phyloP scores from a whole-genome alignment of 2,113 vertebrate genomes.

The Telmatochromis brachygnathus region DNA sequence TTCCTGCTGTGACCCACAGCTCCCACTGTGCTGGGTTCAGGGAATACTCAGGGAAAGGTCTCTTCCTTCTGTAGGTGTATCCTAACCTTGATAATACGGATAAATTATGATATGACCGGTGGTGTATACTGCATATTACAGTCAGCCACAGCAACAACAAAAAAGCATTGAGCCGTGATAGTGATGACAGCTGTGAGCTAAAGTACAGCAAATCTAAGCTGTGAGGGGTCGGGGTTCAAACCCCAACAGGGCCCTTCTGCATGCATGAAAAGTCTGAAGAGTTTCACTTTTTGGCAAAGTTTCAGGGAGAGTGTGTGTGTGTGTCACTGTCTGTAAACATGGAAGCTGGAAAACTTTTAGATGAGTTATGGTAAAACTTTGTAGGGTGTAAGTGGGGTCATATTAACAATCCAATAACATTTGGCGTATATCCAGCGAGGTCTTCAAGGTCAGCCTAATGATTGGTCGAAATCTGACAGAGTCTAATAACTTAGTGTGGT shows the following conservation, averaged over 20 bases:
- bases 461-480: background rate
- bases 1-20: background rate
- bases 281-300: background rate
- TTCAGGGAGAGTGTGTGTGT: fast-evolving
- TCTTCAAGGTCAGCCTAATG: background rate
- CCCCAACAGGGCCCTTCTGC: background rate
- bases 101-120: background rate
- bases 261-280: background rate
- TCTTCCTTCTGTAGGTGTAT: background rate
- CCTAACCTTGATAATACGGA: background rate
- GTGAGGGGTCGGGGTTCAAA: fast-evolving
- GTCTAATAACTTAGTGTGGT: background rate
- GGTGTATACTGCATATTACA: background rate
- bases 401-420: background rate
- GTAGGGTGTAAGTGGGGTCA: background rate
- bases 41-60: background rate
- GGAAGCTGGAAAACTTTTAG: background rate
- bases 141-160: background rate
- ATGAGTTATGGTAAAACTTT: background rate
- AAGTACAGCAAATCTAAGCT: background rate
- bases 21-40: background rate
- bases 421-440: background rate
- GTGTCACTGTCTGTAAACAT: background rate
- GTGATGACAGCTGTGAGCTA: background rate
- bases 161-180: fast-evolving